Evolutionary conservation across 1,140 invertebrate genomes (phyloP).

Genomic region (Lepidotrigona ventralis): DNA sequence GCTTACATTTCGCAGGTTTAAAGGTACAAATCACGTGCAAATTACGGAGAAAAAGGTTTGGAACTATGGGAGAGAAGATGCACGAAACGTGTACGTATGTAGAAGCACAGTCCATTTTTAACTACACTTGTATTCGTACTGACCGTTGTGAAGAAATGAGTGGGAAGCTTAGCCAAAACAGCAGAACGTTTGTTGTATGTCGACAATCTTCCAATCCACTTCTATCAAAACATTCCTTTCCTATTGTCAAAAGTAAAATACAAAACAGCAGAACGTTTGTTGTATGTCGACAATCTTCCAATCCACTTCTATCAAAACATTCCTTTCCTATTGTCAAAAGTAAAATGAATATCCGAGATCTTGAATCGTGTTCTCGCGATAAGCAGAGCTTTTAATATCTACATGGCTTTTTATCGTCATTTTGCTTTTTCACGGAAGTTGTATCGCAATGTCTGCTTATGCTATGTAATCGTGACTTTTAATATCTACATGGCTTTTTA

Average conservation of each 20-base stretch:
- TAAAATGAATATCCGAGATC: conserved; percentile 5
- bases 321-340: conserved; percentile 16
- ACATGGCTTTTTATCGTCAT: neutral
- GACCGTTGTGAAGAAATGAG: neutral
- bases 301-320: too few relatives aligned
- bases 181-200: conserved; percentile 7
- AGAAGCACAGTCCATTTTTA: neutral
- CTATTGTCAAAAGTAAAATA: too few relatives aligned
- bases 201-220: conserved; percentile 10
- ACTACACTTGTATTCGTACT: neutral
- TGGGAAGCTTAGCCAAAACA: too few relatives aligned
- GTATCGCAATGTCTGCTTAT: neutral
- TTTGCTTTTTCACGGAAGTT: too few relatives aligned
- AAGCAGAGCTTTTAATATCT: neutral
- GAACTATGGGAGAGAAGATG: neutral
- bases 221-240: too few relatives aligned
- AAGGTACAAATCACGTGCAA: too few relatives aligned
- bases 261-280: too few relatives aligned
- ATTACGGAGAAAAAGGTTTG: neutral
- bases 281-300: too few relatives aligned
- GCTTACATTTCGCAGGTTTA: neutral
- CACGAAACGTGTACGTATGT: too few relatives aligned
- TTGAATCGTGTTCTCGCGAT: neutral
- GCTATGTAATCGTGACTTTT: neutral
- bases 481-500: neutral